These are phyloP conservation scores for Cremastobaeus sp. DNA, from an alignment of 2,888 invertebrate genomes.

Conservation along the genomic window DNA sequence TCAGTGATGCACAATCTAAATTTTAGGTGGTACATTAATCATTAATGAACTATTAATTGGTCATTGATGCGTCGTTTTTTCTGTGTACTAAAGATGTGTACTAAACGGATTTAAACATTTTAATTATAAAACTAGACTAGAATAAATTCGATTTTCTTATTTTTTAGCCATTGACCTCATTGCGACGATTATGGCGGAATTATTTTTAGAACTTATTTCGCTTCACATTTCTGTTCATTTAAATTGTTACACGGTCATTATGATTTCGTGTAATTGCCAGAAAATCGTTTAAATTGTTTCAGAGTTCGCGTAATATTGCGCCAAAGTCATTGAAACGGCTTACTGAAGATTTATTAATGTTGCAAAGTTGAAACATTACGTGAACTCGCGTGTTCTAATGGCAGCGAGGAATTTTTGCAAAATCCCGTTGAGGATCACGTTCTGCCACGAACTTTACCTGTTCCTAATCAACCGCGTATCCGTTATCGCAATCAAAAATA, in stretches of 20 bases:
- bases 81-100: too few relatives aligned
- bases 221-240: constrained; percentile 26
- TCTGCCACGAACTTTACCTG: constrained; percentile 2
- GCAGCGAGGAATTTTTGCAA: constrained; percentile 20
- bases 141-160: too few relatives aligned
- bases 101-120: too few relatives aligned
- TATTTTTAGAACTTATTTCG: constrained; percentile 6
- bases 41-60: too few relatives aligned
- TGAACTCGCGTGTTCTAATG: constrained; percentile 24
- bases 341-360: constrained; percentile 47
- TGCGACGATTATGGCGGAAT: constrained; percentile 13
- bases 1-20: too few relatives aligned
- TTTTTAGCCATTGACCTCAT: too few relatives aligned
- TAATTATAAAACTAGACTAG: too few relatives aligned
- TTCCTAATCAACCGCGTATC: constrained; percentile 23
- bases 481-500: background rate
- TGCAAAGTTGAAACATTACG: constrained; percentile 37
- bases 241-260: constrained; percentile 34
- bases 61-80: too few relatives aligned
- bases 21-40: too few relatives aligned
- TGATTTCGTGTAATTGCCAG: constrained; percentile 37
- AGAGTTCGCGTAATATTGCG: constrained; percentile 33
- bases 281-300: constrained; percentile 27
- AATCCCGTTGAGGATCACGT: constrained; percentile 21
- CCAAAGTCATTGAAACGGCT: constrained; percentile 37